phyloP scores from a whole-genome alignment of 2,113 vertebrate genomes.

The Emydura subglobosa region DNA sequence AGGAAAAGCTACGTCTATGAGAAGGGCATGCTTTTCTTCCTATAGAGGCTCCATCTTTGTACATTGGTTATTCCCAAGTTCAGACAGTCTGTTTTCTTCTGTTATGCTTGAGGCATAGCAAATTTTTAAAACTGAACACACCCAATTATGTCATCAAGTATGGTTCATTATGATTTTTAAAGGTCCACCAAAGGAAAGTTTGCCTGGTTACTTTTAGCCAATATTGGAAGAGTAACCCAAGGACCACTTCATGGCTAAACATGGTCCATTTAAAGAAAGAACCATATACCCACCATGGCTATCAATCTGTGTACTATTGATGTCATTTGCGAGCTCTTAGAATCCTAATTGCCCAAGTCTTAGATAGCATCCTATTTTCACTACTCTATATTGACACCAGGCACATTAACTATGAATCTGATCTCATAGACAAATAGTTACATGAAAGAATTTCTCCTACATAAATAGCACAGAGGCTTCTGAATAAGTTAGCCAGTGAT shows the following conservation, averaged over 20 bases:
- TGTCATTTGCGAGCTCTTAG: background rate
- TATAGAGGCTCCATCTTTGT: background rate
- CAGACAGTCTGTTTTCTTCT: conserved; percentile 1
- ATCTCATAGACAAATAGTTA: background rate
- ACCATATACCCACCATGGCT: background rate
- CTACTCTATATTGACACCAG: background rate
- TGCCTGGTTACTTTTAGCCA: background rate
- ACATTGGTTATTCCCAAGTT: background rate
- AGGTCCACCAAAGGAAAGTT: background rate
- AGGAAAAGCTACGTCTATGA: background rate
- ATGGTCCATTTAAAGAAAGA: background rate
- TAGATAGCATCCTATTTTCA: background rate
- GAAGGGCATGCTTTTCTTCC: background rate
- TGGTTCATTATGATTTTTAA: conserved; percentile 12
- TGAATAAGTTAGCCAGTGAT: conserved; percentile 4
- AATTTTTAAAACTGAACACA: background rate
- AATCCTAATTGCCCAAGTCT: background rate
- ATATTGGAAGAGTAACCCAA: background rate
- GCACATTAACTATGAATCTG: background rate
- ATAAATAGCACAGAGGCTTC: background rate
- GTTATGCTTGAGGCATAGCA: background rate
- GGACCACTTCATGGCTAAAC: rapidly evolving
- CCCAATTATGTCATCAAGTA: background rate
- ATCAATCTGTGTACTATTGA: rapidly evolving
- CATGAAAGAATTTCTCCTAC: background rate